Conservation (phyloP, 2,797 vertebrate genomes). For the Echeneis naucrates region DNA sequence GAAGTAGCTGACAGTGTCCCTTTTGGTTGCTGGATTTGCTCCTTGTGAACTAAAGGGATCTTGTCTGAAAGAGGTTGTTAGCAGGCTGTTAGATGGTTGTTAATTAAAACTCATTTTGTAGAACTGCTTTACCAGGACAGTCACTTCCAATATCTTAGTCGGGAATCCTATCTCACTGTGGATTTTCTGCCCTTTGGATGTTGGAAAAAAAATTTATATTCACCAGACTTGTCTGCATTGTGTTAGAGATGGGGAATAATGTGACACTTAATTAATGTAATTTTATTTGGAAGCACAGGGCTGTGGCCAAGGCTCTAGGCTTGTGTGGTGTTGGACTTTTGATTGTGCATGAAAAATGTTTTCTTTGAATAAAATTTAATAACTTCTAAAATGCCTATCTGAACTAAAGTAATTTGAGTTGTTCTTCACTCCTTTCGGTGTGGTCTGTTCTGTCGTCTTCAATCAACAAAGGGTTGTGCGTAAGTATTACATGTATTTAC, state of each 20-base stretch:
- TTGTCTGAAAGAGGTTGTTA: constrained; percentile 76
- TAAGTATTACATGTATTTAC: constrained; percentile 84
- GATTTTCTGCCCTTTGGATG: constrained; percentile 74
- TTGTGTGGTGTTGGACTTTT: constrained; percentile 57
- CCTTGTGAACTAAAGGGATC: constrained; percentile 72
- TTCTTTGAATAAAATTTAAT: too few species aligned
- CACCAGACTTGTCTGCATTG: constrained; percentile 54
- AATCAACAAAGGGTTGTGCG: constrained; percentile 93
- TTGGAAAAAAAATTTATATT: constrained; percentile 64
- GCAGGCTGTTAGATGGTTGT: constrained; percentile 75
- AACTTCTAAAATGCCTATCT: too few species aligned
- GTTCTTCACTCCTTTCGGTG: constrained; percentile 50
- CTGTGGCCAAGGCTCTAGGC: constrained; percentile 61
- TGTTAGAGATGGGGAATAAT: constrained; percentile 50
- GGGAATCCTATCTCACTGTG: constrained; percentile 69
- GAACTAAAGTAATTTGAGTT: constrained; percentile 78
- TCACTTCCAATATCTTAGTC: constrained; percentile 67
- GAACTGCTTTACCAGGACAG: constrained; percentile 63
- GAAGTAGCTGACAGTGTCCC: constrained; percentile 73
- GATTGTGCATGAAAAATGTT: constrained; percentile 69
- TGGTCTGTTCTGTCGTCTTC: constrained; percentile 63
- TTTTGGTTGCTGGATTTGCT: constrained; percentile 77
- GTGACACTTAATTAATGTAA: constrained; percentile 41
- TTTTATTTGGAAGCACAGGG: constrained; percentile 46
- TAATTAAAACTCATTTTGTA: constrained; percentile 63